A percentile compares a stretch with the other conserved stretches of the same genome.
phyloP scores from a whole-genome alignment of 2,888 invertebrate species.

The Germaria angustata region DNA sequence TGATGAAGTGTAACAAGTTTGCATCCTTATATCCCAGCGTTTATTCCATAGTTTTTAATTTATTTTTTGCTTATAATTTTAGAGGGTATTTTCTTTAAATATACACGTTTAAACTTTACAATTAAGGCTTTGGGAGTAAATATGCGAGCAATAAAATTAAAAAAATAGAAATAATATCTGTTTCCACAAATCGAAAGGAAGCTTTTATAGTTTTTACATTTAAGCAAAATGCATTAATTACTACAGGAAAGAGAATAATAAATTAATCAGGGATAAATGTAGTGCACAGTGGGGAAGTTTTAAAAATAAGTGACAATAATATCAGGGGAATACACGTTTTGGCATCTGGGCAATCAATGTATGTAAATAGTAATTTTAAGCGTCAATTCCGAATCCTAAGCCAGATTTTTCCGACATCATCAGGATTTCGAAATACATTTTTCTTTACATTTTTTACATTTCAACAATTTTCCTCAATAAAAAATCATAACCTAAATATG shows the following conservation, averaged over 20 bases:
- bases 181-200: constrained; percentile 26
- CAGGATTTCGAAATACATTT: too few relatives aligned
- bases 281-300: background rate
- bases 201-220: constrained; percentile 38
- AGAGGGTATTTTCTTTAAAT: constrained; percentile 26
- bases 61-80: constrained; percentile 3
- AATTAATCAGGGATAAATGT: background rate
- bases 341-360: too few relatives aligned
- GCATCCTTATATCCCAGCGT: background rate
- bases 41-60: constrained; percentile 4
- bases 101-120: constrained; percentile 48
- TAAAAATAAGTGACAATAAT: background rate
- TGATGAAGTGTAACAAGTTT: constrained; percentile 50
- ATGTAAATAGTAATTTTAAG: too few relatives aligned
- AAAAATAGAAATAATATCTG: background rate
- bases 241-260: background rate
- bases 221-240: constrained; percentile 23
- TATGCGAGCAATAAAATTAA: constrained; percentile 45
- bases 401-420: too few relatives aligned
- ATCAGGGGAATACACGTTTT: background rate
- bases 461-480: too few relatives aligned
- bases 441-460: too few relatives aligned
- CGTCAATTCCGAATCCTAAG: too few relatives aligned
- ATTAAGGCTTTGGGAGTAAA: constrained; percentile 55
- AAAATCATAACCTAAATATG: too few relatives aligned